Evolutionary conservation across 92 coral and sea anemone species (phyloP).

Genomic region (Epizoanthus illoricatus): DNA sequence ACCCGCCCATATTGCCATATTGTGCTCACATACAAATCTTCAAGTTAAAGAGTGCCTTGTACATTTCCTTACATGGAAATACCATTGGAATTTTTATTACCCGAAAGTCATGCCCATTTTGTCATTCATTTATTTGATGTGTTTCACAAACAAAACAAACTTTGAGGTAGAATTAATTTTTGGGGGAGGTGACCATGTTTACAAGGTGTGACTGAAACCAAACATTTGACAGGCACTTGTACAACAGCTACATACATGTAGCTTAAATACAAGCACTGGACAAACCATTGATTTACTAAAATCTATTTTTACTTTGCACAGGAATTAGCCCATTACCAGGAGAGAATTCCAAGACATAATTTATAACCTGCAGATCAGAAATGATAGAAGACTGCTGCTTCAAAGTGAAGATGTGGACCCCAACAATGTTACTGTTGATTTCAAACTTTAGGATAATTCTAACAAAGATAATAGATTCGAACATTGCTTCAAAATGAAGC

Average conservation of each 20-base stretch:
- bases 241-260: background rate
- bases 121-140: background rate
- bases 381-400: conserved; percentile 16
- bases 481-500: conserved; percentile 40
- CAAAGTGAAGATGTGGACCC: conserved; percentile 26
- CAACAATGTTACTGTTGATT: background rate
- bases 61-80: background rate
- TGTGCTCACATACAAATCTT: background rate
- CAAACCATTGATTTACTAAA: background rate
- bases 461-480: conserved; percentile 13
- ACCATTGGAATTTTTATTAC: background rate
- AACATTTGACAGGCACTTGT: background rate
- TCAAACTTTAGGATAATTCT: background rate
- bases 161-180: background rate
- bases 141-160: too few relatives aligned
- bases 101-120: background rate
- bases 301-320: background rate
- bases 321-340: background rate
- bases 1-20: background rate
- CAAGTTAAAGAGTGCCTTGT: background rate
- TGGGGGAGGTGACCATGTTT: background rate
- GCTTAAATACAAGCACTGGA: too few relatives aligned
- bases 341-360: background rate
- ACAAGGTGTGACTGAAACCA: background rate
- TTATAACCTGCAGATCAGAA: background rate